Percentiles rank a stretch among this genome's conserved stretches.
phyloP scores from a whole-genome alignment of 64 coral and sea anemone genomes.

The Pocillopora damicornis region DNA sequence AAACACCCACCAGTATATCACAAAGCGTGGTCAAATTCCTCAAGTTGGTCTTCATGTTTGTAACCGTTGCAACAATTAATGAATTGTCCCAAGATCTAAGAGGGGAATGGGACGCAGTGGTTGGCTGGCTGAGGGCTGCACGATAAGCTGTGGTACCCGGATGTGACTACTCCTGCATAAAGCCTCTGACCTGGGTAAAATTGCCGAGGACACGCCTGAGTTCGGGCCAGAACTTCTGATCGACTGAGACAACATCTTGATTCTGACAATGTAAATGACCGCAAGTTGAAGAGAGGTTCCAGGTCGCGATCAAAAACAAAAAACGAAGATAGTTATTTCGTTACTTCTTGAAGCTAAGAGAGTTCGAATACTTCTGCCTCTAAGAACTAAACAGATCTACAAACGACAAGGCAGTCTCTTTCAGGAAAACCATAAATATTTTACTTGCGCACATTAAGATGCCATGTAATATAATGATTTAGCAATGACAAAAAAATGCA shows the following conservation, averaged over 20 bases:
- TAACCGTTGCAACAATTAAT: conserved; percentile 6
- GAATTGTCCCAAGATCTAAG: conserved; percentile 19
- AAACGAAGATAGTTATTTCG: neutral
- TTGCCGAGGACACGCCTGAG: neutral
- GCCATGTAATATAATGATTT: too few relatives aligned
- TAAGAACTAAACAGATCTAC: neutral
- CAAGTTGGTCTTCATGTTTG: conserved; percentile 25
- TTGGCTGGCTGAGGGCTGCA: conserved; percentile 13
- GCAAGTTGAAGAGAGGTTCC: neutral
- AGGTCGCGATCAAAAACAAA: neutral
- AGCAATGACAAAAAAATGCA: too few relatives aligned
- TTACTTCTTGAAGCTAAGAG: neutral
- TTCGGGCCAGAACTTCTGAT: neutral
- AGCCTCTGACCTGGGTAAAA: neutral
- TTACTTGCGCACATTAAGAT: neutral
- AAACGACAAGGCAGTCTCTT: neutral
- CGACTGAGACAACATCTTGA: neutral
- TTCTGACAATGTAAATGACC: neutral
- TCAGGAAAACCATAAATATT: neutral
- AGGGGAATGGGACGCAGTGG: conserved; percentile 20
- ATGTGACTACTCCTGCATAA: neutral
- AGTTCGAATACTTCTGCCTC: neutral
- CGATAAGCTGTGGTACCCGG: conserved; percentile 21
- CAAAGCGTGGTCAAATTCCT: neutral
- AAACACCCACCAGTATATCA: neutral